Evolutionary conservation across 2,113 vertebrate genomes (phyloP).

Genomic region (Mixornis gularis): DNA sequence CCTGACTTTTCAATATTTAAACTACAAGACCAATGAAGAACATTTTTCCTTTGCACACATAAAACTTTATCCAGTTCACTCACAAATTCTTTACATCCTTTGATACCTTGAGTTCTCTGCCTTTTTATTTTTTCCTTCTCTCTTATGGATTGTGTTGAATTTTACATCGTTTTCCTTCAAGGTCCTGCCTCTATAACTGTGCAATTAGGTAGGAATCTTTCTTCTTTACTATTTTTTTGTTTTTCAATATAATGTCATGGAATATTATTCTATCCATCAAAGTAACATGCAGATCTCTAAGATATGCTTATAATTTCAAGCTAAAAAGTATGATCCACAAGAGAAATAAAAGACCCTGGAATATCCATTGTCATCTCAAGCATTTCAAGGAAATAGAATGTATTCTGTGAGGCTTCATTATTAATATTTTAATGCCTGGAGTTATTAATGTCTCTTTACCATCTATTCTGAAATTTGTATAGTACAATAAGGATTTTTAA

Average conservation of each 20-base stretch:
- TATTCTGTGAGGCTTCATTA: neutral
- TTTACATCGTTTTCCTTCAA: neutral
- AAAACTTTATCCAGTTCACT: neutral
- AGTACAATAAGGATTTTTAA: neutral
- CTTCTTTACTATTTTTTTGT: neutral
- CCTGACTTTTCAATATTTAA: neutral
- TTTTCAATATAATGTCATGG: neutral
- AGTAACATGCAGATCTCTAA: neutral
- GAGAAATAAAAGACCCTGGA: neutral
- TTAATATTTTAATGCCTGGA: neutral
- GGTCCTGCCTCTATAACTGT: neutral
- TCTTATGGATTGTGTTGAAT: neutral
- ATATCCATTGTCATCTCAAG: neutral
- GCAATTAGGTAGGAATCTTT: neutral
- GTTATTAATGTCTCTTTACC: neutral
- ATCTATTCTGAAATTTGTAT: neutral
- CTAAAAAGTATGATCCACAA: neutral
- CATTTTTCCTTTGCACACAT: neutral
- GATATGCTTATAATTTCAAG: neutral
- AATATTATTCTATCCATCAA: neutral
- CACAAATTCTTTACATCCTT: neutral
- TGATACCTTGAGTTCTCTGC: neutral
- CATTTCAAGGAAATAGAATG: neutral
- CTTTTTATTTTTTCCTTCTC: neutral
- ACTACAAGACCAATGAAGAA: neutral